A percentile compares a stretch with the other conserved stretches of the same genome.
phyloP scores from a whole-genome alignment of 2,888 invertebrate species.

The Pachymerium ferrugineum region DNA sequence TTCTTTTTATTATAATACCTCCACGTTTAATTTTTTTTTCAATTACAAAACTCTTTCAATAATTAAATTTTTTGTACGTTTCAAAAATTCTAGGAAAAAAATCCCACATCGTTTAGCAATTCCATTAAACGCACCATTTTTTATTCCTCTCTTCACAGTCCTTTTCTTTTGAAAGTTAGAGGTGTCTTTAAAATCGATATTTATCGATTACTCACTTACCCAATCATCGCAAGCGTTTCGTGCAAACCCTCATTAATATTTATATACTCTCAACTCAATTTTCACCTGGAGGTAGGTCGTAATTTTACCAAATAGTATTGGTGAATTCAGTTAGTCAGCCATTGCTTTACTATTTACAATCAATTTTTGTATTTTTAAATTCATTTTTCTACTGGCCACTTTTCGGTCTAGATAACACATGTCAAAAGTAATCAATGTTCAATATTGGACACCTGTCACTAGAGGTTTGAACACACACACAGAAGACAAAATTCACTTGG shows the following conservation, averaged over 20 bases:
- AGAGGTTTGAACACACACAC: too few relatives aligned
- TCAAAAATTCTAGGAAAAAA: too few relatives aligned
- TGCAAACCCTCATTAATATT: background rate
- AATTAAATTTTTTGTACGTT: background rate
- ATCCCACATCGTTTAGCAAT: too few relatives aligned
- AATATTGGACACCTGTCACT: background rate
- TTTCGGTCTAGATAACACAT: background rate
- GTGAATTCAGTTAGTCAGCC: background rate
- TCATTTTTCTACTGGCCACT: background rate
- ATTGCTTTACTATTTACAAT: background rate
- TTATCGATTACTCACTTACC: background rate
- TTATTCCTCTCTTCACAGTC: too few relatives aligned
- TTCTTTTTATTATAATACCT: too few relatives aligned
- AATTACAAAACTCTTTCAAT: too few relatives aligned
- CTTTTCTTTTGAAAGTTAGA: background rate
- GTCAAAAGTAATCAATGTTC: constrained; percentile 4
- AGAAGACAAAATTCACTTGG: too few relatives aligned
- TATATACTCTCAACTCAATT: background rate
- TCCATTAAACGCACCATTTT: too few relatives aligned
- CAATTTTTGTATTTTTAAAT: background rate
- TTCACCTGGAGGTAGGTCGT: too few relatives aligned
- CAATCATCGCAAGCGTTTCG: background rate
- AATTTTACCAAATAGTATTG: too few relatives aligned
- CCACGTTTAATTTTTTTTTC: too few relatives aligned
- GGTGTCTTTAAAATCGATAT: background rate